Evolutionary conservation across 2,888 invertebrate genomes (phyloP), one percentile per base, ranked within the genome.

Genomic region (Blera fallax): DNA sequence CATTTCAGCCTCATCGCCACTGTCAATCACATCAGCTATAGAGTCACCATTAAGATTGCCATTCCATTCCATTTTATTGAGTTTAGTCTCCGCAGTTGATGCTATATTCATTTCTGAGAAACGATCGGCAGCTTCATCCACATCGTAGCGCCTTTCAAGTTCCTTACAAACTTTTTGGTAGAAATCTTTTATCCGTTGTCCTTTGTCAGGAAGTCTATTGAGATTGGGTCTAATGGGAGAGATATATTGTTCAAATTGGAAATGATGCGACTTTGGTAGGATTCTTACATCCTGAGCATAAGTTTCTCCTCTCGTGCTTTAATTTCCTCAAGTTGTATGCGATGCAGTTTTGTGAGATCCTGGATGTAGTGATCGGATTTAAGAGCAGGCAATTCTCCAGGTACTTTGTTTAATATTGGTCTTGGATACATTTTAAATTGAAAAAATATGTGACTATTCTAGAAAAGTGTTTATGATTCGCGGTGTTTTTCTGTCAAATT

Each of bases 31-130:
- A 69, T 90, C 91, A 0, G 76, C 88, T 11, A 52, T 56, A 5
- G 52, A 27, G 18, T 76, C 52, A 0, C 27, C 58, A 62, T 87
- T 88, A 0, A 88, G 21, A 6, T 87, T 88, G 0, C 90, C 89
- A 67, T 88, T 88, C 92, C 92, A 92, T 87, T 92, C 92, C 29
- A 92, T 81, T 65, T 90, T 89, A 21, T 89, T 90, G 0, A 92
- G 82, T 1, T 88, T 87, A 8, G 82, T 77, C 58, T 90, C 87
- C 1, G 91, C 92, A 10, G 88, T 90, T 0, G 89, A 80, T 0
- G 89, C 89, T 45, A 92, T 91, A 56, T 92, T 92, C 24, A 92
- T 77, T 4, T 89, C 89, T 0, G 92, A 92, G 40, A 92, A 90
- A 10, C 90, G 81, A 7, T 87, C 88, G 2, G 90, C 90, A 1